Conservation (phyloP, 2,797 vertebrate species). For the Pelodytes ibericus region DNA sequence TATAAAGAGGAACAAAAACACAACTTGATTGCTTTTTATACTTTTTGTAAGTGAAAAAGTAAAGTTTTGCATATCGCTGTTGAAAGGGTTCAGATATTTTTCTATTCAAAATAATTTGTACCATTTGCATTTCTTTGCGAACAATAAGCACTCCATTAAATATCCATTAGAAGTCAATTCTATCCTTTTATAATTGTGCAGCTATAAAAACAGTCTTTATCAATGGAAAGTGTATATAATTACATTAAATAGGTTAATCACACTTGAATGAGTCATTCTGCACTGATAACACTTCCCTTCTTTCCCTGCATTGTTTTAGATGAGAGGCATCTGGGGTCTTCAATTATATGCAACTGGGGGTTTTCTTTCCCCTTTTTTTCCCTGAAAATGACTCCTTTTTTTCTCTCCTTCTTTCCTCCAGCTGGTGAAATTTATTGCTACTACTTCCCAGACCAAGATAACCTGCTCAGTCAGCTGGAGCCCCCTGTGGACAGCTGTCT, state of each 20-base stretch:
- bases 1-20: neutral
- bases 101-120: neutral
- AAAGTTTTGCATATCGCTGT: neutral
- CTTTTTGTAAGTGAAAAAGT: too few species aligned
- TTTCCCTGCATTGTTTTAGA: constrained; percentile 29
- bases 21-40: too few species aligned
- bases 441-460: constrained; percentile 71
- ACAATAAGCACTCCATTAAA: neutral
- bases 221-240: constrained; percentile 17
- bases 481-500: constrained; percentile 73
- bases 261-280: constrained; percentile 14
- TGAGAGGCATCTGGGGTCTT: constrained; percentile 33
- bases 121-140: neutral
- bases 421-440: constrained; percentile 77
- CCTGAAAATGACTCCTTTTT: constrained; percentile 43
- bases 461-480: constrained; percentile 77
- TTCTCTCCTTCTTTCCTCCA: constrained; percentile 59
- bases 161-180: neutral
- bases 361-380: constrained; percentile 2
- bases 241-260: constrained; percentile 38
- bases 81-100: neutral
- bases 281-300: neutral
- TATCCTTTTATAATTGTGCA: neutral
- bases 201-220: constrained; percentile 19
- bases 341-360: constrained; percentile 30